Evolutionary conservation across 2,888 invertebrate genomes (phyloP), one percentile per base, ranked within the genome.

Genomic region (Drosophila picticornis): DNA sequence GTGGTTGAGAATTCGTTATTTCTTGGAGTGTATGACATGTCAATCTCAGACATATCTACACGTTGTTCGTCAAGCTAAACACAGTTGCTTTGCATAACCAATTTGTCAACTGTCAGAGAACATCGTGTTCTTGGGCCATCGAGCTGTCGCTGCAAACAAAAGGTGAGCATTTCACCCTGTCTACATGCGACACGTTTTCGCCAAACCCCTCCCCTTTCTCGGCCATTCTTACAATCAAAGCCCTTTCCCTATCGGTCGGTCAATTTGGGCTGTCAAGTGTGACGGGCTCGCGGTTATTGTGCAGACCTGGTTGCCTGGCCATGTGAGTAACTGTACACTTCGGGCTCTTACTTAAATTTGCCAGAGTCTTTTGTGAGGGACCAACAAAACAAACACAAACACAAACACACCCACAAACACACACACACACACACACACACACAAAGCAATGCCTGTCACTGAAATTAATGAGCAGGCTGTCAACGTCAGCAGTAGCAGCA

Each of bases 51-150:
- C 68, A 67, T 75, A 75, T 88, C 71, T 79, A 71, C 71, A 78
- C 59, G 76, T 62, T 72, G 71, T 77, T 78, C 79, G 67, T 72
- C 85, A 74, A 72, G 70, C 70, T 72, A 87, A 78, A 67, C 71
- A 61, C 64, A 61, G 60, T 61, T 67, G 64, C 72, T 88, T 91
- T 91, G 77, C 83, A 83, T 80, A 88, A 85, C 75, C 91, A 88
- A 91, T 91, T 91, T 88, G 88, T 88, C 90, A 88, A 80, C 83
- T 90, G 91, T 90, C 90, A 85, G 52, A 67, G 79, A 71, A 58
- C 77, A 75, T 78, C 77, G 85, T 90, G 83, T 81, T 66, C 87
- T 81, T 80, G 57, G 75, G 70, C 75, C 75, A 72, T 72, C 68
- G 72, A 73, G 52, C 87, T 80, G 89, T 89, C 89, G 71, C 75